phyloP scores from a whole-genome alignment of 2,888 invertebrate genomes.

The Brachyptera putata region DNA sequence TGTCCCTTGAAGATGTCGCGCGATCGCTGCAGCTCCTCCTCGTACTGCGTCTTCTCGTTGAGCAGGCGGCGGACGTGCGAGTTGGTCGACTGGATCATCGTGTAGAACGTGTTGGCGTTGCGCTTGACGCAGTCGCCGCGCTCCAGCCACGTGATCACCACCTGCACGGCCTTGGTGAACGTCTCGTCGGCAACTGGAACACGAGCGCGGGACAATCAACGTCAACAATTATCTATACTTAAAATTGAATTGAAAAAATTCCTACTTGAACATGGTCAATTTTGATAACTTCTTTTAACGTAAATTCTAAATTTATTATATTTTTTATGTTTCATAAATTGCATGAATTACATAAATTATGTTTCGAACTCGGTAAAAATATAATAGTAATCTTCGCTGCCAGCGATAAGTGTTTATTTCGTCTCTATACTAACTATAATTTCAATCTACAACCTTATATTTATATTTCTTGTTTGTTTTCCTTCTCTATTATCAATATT shows the following conservation, averaged over 20 bases:
- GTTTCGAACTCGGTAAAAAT: too few species aligned
- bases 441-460: too few species aligned
- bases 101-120: constrained; percentile 87
- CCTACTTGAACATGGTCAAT: background rate
- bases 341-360: too few species aligned
- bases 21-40: constrained; percentile 82
- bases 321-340: too few species aligned
- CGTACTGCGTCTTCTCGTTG: constrained; percentile 77
- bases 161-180: constrained; percentile 77
- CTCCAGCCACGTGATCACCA: constrained; percentile 87
- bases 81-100: constrained; percentile 93
- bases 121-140: constrained; percentile 90
- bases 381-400: too few species aligned
- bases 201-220: too few species aligned
- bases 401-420: too few species aligned
- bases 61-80: constrained; percentile 84
- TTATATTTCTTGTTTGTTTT: too few species aligned
- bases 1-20: constrained; percentile 78
- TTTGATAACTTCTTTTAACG: too few species aligned
- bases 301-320: too few species aligned
- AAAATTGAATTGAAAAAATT: constrained; percentile 10
- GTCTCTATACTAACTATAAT: too few species aligned
- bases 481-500: too few species aligned
- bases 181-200: constrained; percentile 60
- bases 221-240: constrained; percentile 23